Conservation (phyloP, 2,797 vertebrate species). For the Girardinus metallicus region DNA sequence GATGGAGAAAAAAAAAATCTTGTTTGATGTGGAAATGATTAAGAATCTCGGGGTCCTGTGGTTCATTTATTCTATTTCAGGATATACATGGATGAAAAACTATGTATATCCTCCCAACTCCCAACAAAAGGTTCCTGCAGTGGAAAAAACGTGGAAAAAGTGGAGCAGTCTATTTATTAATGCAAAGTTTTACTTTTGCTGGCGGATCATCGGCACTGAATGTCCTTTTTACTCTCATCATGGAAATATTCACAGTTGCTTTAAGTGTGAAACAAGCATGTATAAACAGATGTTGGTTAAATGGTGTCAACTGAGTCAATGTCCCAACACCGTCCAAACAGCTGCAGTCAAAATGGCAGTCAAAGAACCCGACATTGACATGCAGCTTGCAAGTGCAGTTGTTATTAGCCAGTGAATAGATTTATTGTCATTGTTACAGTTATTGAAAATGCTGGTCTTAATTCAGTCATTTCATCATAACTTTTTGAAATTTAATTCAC, state of each 20-base stretch:
- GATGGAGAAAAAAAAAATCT: not conserved
- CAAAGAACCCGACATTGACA: not conserved
- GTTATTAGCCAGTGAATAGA: not conserved
- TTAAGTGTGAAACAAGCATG: slow-evolving; percentile 65
- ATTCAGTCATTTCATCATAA: not conserved
- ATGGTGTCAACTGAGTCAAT: slow-evolving; percentile 56
- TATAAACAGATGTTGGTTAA: slow-evolving; percentile 70
- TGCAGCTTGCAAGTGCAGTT: not conserved
- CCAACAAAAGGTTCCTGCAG: not conserved
- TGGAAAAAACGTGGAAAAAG: too few relatives aligned
- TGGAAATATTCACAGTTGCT: slow-evolving; percentile 64
- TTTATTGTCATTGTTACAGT: not conserved
- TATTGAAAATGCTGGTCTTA: not conserved
- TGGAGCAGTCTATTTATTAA: slow-evolving; percentile 23
- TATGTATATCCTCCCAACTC: not conserved
- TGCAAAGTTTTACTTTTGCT: slow-evolving; percentile 31
- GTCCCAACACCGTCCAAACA: slow-evolving; percentile 64
- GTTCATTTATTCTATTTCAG: not conserved
- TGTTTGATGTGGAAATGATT: not conserved
- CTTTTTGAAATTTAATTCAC: not conserved
- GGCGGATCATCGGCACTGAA: slow-evolving; percentile 37
- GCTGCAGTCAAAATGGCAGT: slow-evolving; percentile 60
- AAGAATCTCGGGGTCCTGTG: not conserved
- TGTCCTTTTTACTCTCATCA: slow-evolving; percentile 53
- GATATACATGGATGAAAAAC: not conserved